Percentiles rank a stretch among this genome's conserved stretches.
phyloP scores from a whole-genome alignment of 2,797 vertebrate genomes.

The Pteronotus mesoamericanus region DNA sequence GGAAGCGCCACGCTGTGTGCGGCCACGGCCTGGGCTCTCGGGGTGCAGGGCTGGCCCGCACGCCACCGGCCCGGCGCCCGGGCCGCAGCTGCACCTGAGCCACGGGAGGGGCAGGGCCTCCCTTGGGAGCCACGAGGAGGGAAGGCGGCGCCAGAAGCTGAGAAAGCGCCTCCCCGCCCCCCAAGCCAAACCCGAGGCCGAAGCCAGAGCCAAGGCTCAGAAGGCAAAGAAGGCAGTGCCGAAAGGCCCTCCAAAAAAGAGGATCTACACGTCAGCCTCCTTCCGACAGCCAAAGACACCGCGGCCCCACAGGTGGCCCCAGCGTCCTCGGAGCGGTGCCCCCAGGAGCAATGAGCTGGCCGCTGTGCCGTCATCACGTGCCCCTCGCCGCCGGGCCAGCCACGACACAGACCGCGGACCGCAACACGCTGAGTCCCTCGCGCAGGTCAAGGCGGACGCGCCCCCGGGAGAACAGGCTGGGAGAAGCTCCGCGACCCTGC shows the following conservation, averaged over 20 bases:
- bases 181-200: not conserved
- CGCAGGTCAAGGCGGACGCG: not conserved
- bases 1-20: not conserved
- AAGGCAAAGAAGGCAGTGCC: not conserved
- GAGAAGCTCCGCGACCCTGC: too few relatives aligned
- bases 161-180: not conserved
- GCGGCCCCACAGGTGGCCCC: not conserved
- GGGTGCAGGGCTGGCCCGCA: not conserved
- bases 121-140: not conserved
- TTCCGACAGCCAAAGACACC: not conserved
- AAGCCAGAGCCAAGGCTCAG: not conserved
- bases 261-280: not conserved
- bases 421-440: too few relatives aligned
- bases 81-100: not conserved
- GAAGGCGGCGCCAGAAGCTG: not conserved
- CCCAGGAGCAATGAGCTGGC: not conserved
- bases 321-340: not conserved
- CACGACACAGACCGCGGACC: not conserved
- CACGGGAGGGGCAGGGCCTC: not conserved
- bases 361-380: not conserved
- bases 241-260: too few relatives aligned
- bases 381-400: not conserved
- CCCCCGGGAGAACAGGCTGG: not conserved
- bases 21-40: accelerated
- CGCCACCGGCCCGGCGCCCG: not conserved